Base-by-base conservation (phyloP, 2,888 invertebrate genomes). In the Tyria jacobaeae region DNA sequence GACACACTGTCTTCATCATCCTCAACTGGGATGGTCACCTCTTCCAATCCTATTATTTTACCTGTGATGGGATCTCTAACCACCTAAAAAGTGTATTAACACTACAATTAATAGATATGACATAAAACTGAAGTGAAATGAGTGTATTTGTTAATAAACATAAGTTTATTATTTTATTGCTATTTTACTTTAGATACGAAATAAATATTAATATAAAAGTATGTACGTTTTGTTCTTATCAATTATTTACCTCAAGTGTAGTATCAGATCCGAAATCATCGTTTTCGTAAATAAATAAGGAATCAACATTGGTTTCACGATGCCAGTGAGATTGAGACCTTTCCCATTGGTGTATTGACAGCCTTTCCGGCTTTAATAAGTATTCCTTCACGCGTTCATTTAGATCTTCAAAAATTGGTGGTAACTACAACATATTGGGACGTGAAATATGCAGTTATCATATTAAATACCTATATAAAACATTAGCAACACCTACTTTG, bases 61-160 rank as follows among this genome's bases (percentile, higher is more conserved):
- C 98, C 98, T 1, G 96, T 97, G 35, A 96, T 94, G 1, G 95
- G 95, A 87, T 98, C 96, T 75, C 98, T 91, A 69, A 96, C 94
- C 3, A 96, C 96, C 95, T 96, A 60, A 41, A 75, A 66, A 57
- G 9, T 27, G 27, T 27, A 27, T 27, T 27, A 4, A 27, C 27
- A 27, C 27, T 6, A 6, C 3, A 27, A 27, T 27, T 27, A 27
- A 27, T 6, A 12, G 14, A 35, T 12, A 14, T 14, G 3, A 1
- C 1, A 35, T 14, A 12, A 14, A 3, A 35, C 10, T 35, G 10
- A 34, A 34, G 31, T n/a, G n/a, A n/a, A n/a, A n/a, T n/a, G n/a
- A n/a, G n/a, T n/a, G n/a, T n/a, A n/a, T n/a, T n/a, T n/a, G n/a
- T n/a, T n/a, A n/a, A n/a, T n/a, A n/a, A n/a, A 34, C 6, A 6